phyloP scores from a whole-genome alignment of 2,113 vertebrate genomes.

The Chamaea fasciata region DNA sequence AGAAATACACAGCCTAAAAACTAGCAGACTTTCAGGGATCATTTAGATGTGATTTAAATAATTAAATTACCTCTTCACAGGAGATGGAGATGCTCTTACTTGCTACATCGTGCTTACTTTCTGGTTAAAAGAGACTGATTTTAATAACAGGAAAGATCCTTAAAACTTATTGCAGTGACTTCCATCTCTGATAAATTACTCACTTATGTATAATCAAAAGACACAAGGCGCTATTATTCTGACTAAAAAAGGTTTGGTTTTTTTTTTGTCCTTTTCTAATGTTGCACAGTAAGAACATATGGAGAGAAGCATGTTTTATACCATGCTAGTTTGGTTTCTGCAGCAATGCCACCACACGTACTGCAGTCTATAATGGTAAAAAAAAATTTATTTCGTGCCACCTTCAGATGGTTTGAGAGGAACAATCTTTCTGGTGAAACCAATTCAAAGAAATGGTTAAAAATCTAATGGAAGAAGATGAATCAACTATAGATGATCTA shows the following conservation, averaged over 20 bases:
- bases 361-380: neutral
- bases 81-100: neutral
- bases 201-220: neutral
- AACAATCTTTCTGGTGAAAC: neutral
- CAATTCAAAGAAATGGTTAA: neutral
- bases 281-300: neutral
- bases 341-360: neutral
- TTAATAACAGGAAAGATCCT: neutral
- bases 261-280: neutral
- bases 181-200: neutral
- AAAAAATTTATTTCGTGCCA: neutral
- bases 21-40: neutral
- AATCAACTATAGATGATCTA: neutral
- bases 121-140: neutral
- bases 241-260: neutral
- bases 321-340: neutral
- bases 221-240: neutral
- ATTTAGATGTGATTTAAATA: neutral
- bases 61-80: neutral
- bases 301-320: neutral
- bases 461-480: neutral
- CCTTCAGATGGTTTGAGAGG: neutral
- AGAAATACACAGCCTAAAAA: neutral
- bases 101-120: neutral
- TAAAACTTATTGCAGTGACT: neutral